Conservation (phyloP, 1,140 invertebrate species). For the Heliconius melpomene region DNA sequence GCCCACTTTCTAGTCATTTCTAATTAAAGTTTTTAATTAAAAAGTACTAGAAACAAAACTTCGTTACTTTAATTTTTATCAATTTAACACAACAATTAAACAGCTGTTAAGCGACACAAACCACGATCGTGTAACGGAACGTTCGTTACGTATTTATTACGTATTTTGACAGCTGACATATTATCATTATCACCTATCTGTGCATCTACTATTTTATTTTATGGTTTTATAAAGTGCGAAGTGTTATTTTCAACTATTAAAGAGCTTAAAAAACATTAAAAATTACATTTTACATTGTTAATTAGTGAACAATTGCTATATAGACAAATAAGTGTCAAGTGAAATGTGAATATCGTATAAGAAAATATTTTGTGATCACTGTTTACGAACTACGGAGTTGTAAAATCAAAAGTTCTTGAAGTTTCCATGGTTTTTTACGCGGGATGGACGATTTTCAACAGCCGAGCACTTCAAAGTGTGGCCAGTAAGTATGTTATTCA, state of each 20-base stretch:
- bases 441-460: conserved; percentile 61
- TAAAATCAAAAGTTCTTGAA: conserved; percentile 54
- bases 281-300: not conserved
- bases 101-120: not conserved
- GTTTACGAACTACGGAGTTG: conserved; percentile 18
- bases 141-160: conserved; percentile 7
- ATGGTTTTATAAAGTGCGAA: conserved; percentile 24
- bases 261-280: not conserved
- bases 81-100: not conserved
- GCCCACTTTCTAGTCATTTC: too few relatives aligned
- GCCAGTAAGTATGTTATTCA: conserved; percentile 55
- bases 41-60: too few relatives aligned
- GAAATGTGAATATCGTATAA: not conserved
- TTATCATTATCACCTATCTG: conserved; percentile 26
- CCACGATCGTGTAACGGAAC: not conserved
- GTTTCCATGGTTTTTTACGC: conserved; percentile 70
- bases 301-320: not conserved
- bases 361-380: not conserved
- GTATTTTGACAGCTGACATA: conserved; percentile 24
- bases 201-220: conserved; percentile 18
- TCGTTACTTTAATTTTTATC: not conserved
- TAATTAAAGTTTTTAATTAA: too few relatives aligned
- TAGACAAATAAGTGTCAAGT: not conserved
- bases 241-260: conserved; percentile 5
- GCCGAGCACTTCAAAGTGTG: conserved; percentile 55